Evolutionary conservation across 2,888 invertebrate genomes (phyloP), one percentile per base, ranked within the genome.

Genomic region (Malacosoma neustria): DNA sequence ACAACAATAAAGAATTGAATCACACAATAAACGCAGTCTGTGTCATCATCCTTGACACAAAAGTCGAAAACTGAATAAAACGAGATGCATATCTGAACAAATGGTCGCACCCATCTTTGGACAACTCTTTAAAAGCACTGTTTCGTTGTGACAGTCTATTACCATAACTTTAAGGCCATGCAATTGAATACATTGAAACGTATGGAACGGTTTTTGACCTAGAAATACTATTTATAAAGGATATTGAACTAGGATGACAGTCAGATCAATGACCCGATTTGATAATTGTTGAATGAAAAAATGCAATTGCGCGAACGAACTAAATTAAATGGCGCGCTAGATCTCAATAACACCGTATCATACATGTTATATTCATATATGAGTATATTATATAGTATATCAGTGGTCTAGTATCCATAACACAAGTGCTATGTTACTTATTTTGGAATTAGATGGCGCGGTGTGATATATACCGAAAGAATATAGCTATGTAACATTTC

Each of bases 41-140:
- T 48, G 40, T 51, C 49, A 46, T 56, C 45, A 56, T 51, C 79
- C 80, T 74, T 80, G 79, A 67, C 79, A 71, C 53, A 62, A 61
- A 69, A 71, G n/a, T n/a, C 51, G 38, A 47, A 53, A 46, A 22
- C 3, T 22, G 22, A 22, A 54, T 55, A 56, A 60, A 59, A 55
- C 48, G 54, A 55, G 55, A 61, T 62, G 61, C 61, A 59, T 61
- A 62, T 61, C 61, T 61, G 54, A 51, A 51, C 51, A 49, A 56
- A 63, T 51, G 54, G 61, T 48, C 67, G 47, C 65, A 62, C 63
- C 68, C 59, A 51, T 61, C 56, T 54, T 54, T 39, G 29, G 13
- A 30, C 36, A 22, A 30, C 33, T 36, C 30, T 39, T 13, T 36
- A 36, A 13, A 36, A 30, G 22, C 22, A 22, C 33, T 62, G 57